phyloP scores from a whole-genome alignment of 1,140 invertebrate species.

The Brachionus koreanus region DNA sequence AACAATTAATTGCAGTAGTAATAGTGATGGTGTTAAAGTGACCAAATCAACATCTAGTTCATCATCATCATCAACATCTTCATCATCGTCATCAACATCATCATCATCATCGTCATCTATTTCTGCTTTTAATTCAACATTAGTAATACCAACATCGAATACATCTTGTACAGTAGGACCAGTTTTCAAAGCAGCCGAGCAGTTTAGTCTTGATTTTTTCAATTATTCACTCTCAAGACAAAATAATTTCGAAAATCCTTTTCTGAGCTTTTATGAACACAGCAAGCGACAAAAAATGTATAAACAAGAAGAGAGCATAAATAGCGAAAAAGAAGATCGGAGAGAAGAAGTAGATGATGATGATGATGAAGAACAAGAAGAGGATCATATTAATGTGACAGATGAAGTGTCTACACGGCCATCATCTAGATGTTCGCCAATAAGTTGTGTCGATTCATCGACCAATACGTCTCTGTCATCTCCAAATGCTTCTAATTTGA shows the following conservation, averaged over 20 bases:
- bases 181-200: neutral
- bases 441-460: conserved; percentile 1
- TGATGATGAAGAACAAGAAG: neutral
- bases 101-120: neutral
- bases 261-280: neutral
- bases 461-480: neutral
- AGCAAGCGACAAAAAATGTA: conserved; percentile 9
- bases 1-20: too few species aligned
- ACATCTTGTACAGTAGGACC: conserved; percentile 3
- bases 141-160: neutral
- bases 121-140: too few species aligned
- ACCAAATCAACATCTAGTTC: neutral
- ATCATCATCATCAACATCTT: neutral
- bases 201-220: conserved; percentile 25
- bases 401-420: neutral
- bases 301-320: neutral
- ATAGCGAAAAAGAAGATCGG: neutral
- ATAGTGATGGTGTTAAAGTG: neutral
- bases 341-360: neutral
- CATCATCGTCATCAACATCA: neutral
- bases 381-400: neutral
- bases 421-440: neutral
- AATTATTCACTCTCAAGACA: neutral
- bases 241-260: neutral
- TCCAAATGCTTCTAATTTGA: conserved; percentile 29